Evolutionary conservation across 2,888 invertebrate species (phyloP), one percentile per base, ranked within the genome.

Genomic region (Scaptomyza caliginosa): DNA sequence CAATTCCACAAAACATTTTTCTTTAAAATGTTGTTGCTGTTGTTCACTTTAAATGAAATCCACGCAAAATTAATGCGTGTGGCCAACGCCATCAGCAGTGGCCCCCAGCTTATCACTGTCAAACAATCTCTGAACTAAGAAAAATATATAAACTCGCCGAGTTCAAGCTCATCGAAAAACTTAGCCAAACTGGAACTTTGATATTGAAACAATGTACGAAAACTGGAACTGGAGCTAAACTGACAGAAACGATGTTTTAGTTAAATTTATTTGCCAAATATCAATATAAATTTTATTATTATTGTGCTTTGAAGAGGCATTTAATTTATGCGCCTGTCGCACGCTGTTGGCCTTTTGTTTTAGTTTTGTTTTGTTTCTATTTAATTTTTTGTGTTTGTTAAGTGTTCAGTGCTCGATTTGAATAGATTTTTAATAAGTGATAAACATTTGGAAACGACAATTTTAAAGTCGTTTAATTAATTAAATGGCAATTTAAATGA

Each of bases 381-480:
- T 56, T 50, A 36, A 21, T 50, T 42, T 54, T 50, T 51, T 56
- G 21, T n/a, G n/a, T 26, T n/a, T 28, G n/a, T n/a, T 38, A 19
- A 4, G 26, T 43, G 26, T 45, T 28, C n/a, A n/a, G 49, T 54
- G 56, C 59, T 56, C 26, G 45, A 67, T 65, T 76, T 82, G 77
- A 74, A 81, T 85, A 82, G 86, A 86, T 83, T 67, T 78, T 86
- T 78, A 72, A 86, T 71, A 78, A 81, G 82, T 67, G 86, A 83
- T 86, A 84, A 67, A 71, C 69, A 68, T 58, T 71, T 71, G 59
- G 66, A 65, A 77, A 68, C 70, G 79, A 73, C 75, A 79, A 84
- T 78, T 82, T 78, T 75, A 77, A 73, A 82, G 87, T 78, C 87
- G 67, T 82, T 84, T 86, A 83, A 85, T 86, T 86, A 86, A 84